Conservation (phyloP, 2,888 invertebrate genomes). For the Cheilosia impressa region DNA sequence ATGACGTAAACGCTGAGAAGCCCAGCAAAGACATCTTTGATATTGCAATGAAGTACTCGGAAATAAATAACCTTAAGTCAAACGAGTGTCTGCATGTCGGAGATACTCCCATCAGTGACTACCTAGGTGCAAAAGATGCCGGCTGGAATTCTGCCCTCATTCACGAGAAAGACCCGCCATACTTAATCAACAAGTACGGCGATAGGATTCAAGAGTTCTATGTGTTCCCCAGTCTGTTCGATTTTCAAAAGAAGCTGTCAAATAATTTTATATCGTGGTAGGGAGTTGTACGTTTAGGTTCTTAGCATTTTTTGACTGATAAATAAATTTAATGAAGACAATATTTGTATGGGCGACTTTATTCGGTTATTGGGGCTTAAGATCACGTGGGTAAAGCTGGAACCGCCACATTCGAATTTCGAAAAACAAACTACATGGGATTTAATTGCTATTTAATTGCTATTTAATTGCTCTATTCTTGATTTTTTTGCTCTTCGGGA, state of each 20-base stretch:
- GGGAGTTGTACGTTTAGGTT: constrained; percentile 31
- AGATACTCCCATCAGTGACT: constrained; percentile 90
- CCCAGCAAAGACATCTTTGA: constrained; percentile 90
- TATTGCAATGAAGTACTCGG: constrained; percentile 85
- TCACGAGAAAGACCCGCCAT: constrained; percentile 82
- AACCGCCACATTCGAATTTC: too few relatives aligned
- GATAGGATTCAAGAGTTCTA: constrained; percentile 82
- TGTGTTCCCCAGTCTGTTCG: constrained; percentile 84
- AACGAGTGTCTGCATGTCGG: constrained; percentile 92
- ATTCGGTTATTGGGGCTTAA: constrained; percentile 69
- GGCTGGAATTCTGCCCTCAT: constrained; percentile 90
- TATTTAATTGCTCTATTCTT: too few relatives aligned
- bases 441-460: too few relatives aligned
- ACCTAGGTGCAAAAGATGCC: constrained; percentile 88
- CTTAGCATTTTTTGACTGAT: constrained; percentile 60
- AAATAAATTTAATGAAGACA: constrained; percentile 44
- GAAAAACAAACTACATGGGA: too few relatives aligned
- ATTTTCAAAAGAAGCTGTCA: constrained; percentile 83
- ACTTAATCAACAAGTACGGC: constrained; percentile 83
- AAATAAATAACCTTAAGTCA: constrained; percentile 84
- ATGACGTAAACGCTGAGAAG: constrained; percentile 89
- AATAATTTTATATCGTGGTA: constrained; percentile 81
- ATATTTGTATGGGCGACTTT: constrained; percentile 10
- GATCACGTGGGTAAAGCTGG: too few relatives aligned
- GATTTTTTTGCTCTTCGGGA: too few relatives aligned